Conservation (phyloP, 2,113 vertebrate species). For the crab-eating macaque (Macaca fascicularis) region DNA sequence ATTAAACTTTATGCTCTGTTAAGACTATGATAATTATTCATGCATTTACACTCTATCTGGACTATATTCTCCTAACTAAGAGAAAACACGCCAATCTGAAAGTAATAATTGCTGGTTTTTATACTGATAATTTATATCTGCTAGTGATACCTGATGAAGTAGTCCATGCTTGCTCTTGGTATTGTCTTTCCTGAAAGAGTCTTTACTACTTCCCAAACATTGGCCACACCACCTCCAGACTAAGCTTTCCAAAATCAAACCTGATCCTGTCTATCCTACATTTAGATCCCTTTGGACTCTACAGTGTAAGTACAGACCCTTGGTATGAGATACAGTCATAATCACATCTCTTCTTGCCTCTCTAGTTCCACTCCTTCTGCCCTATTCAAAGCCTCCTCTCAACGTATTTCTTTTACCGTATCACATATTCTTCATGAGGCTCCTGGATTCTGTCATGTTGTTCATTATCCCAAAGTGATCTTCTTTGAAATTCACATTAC, state of each 20-base stretch:
- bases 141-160: not conserved
- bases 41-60: not conserved
- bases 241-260: not conserved
- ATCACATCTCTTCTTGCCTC: not conserved
- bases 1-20: not conserved
- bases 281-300: not conserved
- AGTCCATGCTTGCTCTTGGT: not conserved
- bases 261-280: not conserved
- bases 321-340: not conserved
- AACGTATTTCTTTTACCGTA: not conserved
- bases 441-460: not conserved
- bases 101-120: not conserved
- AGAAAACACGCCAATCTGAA: not conserved
- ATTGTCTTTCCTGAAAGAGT: not conserved
- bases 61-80: not conserved
- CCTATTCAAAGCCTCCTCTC: not conserved
- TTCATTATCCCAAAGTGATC: not conserved
- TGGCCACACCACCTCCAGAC: not conserved
- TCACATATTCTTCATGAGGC: not conserved
- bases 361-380: not conserved
- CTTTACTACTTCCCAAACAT: not conserved
- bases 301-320: rapidly evolving
- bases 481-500: not conserved
- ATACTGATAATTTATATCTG: not conserved
- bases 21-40: not conserved